These are phyloP conservation scores for Xanthostigma xanthostigma DNA, from an alignment of 2,888 invertebrate species.

Conservation along the genomic window DNA sequence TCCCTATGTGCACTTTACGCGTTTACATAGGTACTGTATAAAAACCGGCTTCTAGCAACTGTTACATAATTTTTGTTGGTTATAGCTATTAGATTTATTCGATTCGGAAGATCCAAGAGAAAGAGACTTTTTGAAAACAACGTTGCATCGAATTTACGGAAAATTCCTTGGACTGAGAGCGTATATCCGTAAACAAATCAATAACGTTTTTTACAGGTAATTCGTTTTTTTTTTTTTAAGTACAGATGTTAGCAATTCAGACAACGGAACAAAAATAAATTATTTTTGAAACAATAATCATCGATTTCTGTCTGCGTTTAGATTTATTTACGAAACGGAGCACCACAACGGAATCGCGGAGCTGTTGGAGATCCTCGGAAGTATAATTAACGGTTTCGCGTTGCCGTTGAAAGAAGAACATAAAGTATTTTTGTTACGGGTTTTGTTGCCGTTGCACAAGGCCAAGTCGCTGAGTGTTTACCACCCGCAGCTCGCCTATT, in stretches of 20 bases:
- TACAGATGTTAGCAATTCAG: too few species aligned
- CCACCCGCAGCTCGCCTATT: constrained; percentile 96
- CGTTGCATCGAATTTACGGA: constrained; percentile 93
- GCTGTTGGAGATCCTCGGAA: constrained; percentile 90
- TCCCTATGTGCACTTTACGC: too few species aligned
- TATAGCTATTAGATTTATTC: constrained; percentile 80
- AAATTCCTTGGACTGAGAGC: constrained; percentile 92
- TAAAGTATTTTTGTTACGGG: constrained; percentile 90
- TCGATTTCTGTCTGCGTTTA: constrained; percentile 26
- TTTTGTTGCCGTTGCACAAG: constrained; percentile 90
- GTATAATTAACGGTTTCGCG: constrained; percentile 98
- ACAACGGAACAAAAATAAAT: too few species aligned
- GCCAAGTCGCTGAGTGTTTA: constrained; percentile 91
- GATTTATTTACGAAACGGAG: constrained; percentile 98
- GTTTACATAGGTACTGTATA: too few species aligned
- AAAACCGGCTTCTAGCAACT: neutral
- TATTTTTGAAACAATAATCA: constrained; percentile 1
- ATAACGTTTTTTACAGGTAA: constrained; percentile 86
- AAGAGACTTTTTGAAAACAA: constrained; percentile 94
- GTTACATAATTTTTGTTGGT: constrained; percentile 10
- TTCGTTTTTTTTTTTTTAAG: constrained; percentile 13
- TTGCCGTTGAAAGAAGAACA: constrained; percentile 96
- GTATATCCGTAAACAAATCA: constrained; percentile 95
- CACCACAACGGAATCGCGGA: constrained; percentile 97
- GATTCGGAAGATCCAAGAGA: constrained; percentile 96